phyloP scores from a whole-genome alignment of 2,797 vertebrate genomes.

The Avahi laniger region DNA sequence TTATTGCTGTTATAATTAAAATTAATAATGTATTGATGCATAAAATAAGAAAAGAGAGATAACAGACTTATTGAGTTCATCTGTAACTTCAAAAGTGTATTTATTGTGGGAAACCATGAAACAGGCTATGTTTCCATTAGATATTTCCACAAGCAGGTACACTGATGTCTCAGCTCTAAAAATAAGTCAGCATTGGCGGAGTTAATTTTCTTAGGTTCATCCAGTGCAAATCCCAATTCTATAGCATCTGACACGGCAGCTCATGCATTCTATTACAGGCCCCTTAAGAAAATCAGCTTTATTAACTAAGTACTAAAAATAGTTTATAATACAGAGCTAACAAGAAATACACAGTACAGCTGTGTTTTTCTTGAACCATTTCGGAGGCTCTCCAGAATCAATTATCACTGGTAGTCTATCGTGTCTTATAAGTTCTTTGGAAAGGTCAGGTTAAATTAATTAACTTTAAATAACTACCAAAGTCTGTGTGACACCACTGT shows the following conservation, averaged over 20 bases:
- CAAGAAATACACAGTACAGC: slow-evolving; percentile 52
- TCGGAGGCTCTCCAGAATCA: slow-evolving; percentile 49
- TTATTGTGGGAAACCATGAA: not conserved
- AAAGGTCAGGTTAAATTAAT: slow-evolving; percentile 73
- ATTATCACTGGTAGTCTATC: slow-evolving; percentile 60
- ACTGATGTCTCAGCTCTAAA: not conserved
- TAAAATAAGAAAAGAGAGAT: not conserved
- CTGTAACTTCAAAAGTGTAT: not conserved
- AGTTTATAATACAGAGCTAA: slow-evolving; percentile 70
- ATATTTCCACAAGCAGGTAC: not conserved
- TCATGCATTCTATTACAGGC: not conserved
- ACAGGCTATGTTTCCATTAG: not conserved
- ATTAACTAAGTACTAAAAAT: slow-evolving; percentile 75
- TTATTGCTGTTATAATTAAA: not conserved
- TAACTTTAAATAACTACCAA: slow-evolving; percentile 68
- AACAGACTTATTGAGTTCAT: not conserved
- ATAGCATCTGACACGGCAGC: slow-evolving; percentile 1
- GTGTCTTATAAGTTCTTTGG: slow-evolving; percentile 15
- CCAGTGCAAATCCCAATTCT: slow-evolving; percentile 47
- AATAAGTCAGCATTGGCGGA: not conserved
- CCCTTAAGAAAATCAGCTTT: slow-evolving; percentile 72
- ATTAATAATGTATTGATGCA: not conserved
- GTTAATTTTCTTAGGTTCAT: slow-evolving; percentile 49
- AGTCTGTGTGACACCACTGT: not conserved
- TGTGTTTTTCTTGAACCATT: slow-evolving; percentile 64